phyloP scores from a whole-genome alignment of 53 echinoderm and acorn worm species.

The Arbacia lixula region DNA sequence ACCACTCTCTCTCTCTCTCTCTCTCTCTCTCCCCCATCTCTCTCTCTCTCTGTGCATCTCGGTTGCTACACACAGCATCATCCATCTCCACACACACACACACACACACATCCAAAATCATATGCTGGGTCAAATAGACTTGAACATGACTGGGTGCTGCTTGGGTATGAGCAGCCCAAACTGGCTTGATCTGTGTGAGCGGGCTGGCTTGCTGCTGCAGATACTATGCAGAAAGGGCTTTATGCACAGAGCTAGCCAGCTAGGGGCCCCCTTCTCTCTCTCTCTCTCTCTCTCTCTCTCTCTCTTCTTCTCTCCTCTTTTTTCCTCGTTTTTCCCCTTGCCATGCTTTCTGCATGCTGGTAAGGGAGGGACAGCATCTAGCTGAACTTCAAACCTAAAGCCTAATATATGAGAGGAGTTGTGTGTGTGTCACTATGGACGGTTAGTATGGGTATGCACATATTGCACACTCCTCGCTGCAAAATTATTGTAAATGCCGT shows the following conservation, averaged over 20 bases:
- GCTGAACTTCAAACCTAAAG: slow-evolving; percentile 44
- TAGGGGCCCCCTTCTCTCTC: slow-evolving; percentile 39
- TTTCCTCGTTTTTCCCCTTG: slow-evolving; percentile 12
- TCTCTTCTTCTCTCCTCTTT: slow-evolving; percentile 1
- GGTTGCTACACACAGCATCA: background rate
- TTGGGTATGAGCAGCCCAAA: slow-evolving; percentile 7
- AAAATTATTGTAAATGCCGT: too few species aligned
- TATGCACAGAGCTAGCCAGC: slow-evolving; percentile 19
- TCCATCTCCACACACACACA: slow-evolving; percentile 23
- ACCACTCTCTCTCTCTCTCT: background rate
- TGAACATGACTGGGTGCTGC: slow-evolving; percentile 31
- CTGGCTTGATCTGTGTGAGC: slow-evolving; percentile 6
- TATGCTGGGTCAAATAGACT: slow-evolving; percentile 19
- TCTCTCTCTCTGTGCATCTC: slow-evolving; percentile 16
- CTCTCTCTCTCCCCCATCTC: background rate
- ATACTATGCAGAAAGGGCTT: too few species aligned
- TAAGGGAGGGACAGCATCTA: slow-evolving; percentile 23
- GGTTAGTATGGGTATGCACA: too few species aligned
- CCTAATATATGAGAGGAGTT: slow-evolving; percentile 41
- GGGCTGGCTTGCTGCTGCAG: background rate
- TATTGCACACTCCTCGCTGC: too few species aligned
- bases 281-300: slow-evolving; percentile 6
- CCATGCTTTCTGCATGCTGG: slow-evolving; percentile 10
- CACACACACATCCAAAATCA: slow-evolving; percentile 33
- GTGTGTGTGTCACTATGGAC: too few species aligned